Conservation (phyloP, 2,888 invertebrate species). For the Cheilosia variabilis region DNA sequence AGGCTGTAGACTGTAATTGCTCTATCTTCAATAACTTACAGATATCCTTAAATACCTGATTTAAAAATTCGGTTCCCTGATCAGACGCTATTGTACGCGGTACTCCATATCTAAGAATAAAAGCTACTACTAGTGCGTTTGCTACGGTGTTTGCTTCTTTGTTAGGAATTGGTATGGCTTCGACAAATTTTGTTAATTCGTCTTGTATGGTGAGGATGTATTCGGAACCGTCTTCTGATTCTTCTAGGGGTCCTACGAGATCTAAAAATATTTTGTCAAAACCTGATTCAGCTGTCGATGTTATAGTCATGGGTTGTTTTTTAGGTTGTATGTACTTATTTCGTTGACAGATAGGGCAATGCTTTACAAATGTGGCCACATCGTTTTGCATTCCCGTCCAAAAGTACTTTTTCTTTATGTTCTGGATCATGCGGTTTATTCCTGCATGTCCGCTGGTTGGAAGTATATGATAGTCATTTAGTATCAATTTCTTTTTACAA, state of each 20-base stretch:
- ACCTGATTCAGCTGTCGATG: neutral
- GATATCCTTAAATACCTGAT: neutral
- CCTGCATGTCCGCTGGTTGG: constrained; percentile 1
- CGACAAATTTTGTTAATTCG: neutral
- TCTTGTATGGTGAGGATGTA: neutral
- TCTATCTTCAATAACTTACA: neutral
- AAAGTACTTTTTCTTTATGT: neutral
- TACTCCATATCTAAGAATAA: neutral
- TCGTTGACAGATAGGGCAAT: neutral
- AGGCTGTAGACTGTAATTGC: neutral
- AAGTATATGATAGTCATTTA: neutral
- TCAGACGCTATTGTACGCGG: neutral
- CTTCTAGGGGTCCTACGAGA: neutral
- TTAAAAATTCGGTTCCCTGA: neutral
- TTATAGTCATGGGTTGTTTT: neutral
- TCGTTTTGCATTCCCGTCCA: neutral
- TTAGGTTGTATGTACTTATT: too few species aligned
- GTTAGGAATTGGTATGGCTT: neutral
- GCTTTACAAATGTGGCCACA: neutral
- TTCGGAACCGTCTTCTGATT: neutral
- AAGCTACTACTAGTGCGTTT: neutral
- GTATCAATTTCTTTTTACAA: neutral
- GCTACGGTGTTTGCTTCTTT: neutral
- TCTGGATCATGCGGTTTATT: constrained; percentile 1
- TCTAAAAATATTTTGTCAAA: neutral